Evolutionary conservation across 2,888 invertebrate species (phyloP), one percentile per base, ranked within the genome.

Genomic region (Leptothorax acervorum): DNA sequence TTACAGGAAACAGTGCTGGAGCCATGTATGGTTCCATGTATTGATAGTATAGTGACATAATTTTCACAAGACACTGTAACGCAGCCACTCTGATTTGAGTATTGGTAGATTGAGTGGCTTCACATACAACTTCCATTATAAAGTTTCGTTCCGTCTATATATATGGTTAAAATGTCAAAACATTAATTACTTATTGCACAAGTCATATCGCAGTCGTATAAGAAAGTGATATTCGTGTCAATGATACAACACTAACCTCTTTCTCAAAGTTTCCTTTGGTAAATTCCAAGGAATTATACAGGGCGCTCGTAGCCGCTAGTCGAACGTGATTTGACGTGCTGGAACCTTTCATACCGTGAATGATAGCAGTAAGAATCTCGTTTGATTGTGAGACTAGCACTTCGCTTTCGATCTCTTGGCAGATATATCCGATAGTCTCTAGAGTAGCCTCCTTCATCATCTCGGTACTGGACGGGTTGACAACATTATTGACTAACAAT

Each of bases 1-100:
- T 95, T 95, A 97, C 97, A 45, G 99, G 99, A 95, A 99, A 99
- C 28, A 99, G 95, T 18, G 99, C 99, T 93, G 98, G 98, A 0
- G 97, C 98, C 99, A 99, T 99, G 94, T 99, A 99, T 18, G 98
- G 97, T 95, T 99, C 99, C 99, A 99, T 99, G 94, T 98, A 98
- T 95, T 99, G 98, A 95, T 99, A 99, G 95, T 99, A 99, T 4
- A 99, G 96, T 0, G 99, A 98, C 96, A 99, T 97, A 91, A 99
- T 99, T 96, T 99, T 99, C 88, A 98, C 99, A 93, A 99, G 96
- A 95, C 99, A 99, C 95, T 99, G 99, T 81, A 99, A 96, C 3
- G 99, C 99, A 12, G 99, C 99, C 23, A 99, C 99, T 95, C 97
- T 97, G 70, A 99, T 98, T 95, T 98, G 97, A 84, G 98, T 97